Conservation (phyloP, 1,140 invertebrate genomes). For the Calliopsis andreniformis region DNA sequence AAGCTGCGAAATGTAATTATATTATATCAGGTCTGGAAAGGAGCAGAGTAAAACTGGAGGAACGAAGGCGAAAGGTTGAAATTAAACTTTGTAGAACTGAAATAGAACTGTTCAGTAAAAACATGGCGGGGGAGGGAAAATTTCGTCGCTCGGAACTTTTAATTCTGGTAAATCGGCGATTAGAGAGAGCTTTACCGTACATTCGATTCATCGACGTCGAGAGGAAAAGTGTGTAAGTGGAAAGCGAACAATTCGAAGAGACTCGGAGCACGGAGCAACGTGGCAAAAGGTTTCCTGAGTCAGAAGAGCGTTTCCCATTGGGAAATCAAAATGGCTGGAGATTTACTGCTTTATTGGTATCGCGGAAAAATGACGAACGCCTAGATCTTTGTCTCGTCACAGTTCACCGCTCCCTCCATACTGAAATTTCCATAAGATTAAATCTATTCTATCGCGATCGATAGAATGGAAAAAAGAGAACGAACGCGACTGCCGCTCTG, state of each 20-base stretch:
- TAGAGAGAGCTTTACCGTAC: not conserved
- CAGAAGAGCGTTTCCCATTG: slow-evolving; percentile 27
- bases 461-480: not conserved
- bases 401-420: slow-evolving; percentile 17
- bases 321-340: slow-evolving; percentile 30
- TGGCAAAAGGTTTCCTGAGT: slow-evolving; percentile 32
- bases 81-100: no score
- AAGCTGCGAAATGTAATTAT: no score
- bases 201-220: slow-evolving; percentile 13
- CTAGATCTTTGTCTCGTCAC: slow-evolving; percentile 32
- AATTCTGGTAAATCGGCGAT: not conserved
- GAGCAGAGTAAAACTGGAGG: no score
- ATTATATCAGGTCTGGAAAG: no score
- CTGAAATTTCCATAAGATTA: slow-evolving; percentile 41
- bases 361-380: slow-evolving; percentile 27
- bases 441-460: slow-evolving; percentile 27
- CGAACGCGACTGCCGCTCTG: slow-evolving; percentile 18
- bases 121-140: no score
- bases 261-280: not conserved
- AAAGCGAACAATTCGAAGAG: slow-evolving; percentile 20
- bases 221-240: slow-evolving; percentile 14
- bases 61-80: no score
- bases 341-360: slow-evolving; percentile 21
- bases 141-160: not conserved
- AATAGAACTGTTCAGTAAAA: no score